These are phyloP conservation scores for Hypolimnas misippus DNA, from an alignment of 2,888 invertebrate genomes.

Conservation along the genomic window DNA sequence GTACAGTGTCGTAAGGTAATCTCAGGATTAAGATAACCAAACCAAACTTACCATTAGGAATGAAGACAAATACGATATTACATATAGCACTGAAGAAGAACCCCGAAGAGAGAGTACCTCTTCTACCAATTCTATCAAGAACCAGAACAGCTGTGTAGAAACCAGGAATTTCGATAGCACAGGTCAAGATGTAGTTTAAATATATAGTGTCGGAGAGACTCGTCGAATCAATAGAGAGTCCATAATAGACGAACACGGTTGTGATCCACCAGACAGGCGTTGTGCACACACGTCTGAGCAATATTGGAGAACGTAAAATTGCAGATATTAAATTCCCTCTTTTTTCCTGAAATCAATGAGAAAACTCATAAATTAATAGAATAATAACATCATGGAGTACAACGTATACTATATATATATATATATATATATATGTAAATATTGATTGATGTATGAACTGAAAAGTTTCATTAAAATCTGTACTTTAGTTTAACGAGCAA, in stretches of 20 bases:
- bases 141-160: conserved; percentile 85
- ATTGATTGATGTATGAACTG: too few relatives aligned
- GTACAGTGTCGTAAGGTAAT: too few relatives aligned
- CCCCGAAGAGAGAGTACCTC: conserved; percentile 82
- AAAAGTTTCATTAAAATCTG: too few relatives aligned
- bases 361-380: too few relatives aligned
- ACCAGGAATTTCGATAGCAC: conserved; percentile 88
- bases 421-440: too few relatives aligned
- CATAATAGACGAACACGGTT: conserved; percentile 91
- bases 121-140: conserved; percentile 86
- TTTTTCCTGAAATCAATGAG: too few relatives aligned
- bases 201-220: conserved; percentile 89
- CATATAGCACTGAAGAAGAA: conserved; percentile 84
- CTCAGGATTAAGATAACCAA: too few relatives aligned
- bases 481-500: too few relatives aligned
- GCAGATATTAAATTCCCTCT: too few relatives aligned
- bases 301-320: conserved; percentile 40
- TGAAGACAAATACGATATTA: too few relatives aligned
- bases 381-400: too few relatives aligned
- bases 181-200: conserved; percentile 87
- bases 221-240: conserved; percentile 90
- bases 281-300: conserved; percentile 83
- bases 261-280: conserved; percentile 92
- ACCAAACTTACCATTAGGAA: conserved; percentile 75
- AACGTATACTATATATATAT: too few relatives aligned